Conservation (phyloP, 1,140 invertebrate species). For the Lasaia peninsularis region DNA sequence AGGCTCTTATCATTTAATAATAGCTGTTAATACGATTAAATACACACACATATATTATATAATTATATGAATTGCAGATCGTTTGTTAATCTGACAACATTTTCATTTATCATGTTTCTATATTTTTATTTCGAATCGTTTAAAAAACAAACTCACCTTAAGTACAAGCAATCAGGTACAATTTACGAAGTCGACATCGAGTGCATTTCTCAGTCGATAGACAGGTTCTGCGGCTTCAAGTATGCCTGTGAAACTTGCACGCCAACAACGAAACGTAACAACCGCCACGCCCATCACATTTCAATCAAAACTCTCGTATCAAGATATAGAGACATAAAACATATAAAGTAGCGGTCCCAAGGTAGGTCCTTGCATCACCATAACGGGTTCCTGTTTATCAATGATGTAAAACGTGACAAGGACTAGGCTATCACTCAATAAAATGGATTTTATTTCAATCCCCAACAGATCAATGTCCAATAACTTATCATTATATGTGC, state of each 20-base stretch:
- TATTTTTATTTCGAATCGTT: conserved; percentile 7
- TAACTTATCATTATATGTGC: conserved; percentile 47
- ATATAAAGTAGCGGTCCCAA: conserved; percentile 27
- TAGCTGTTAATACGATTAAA: too few species aligned
- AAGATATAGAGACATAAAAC: conserved; percentile 42
- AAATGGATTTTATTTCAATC: conserved; percentile 65
- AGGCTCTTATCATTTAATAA: too few species aligned
- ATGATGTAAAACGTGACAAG: conserved; percentile 66
- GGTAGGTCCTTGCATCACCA: conserved; percentile 50
- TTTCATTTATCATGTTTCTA: neutral
- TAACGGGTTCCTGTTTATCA: conserved; percentile 49
- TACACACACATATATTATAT: neutral
- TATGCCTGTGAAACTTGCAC: conserved; percentile 45
- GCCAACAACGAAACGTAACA: conserved; percentile 32
- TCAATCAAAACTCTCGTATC: conserved; percentile 39
- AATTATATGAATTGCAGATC: neutral
- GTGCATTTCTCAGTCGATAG: conserved; percentile 58
- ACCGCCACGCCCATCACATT: conserved; percentile 28
- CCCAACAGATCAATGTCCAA: conserved; percentile 61
- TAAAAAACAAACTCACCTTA: conserved; percentile 17
- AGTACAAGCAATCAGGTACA: conserved; percentile 50
- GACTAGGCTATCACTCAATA: conserved; percentile 60
- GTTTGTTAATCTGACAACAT: neutral
- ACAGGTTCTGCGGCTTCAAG: conserved; percentile 62
- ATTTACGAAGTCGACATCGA: conserved; percentile 54